Evolutionary conservation across 2,888 invertebrate species (phyloP), one percentile per base, ranked within the genome.

Genomic region (Augochlorella aurata): DNA sequence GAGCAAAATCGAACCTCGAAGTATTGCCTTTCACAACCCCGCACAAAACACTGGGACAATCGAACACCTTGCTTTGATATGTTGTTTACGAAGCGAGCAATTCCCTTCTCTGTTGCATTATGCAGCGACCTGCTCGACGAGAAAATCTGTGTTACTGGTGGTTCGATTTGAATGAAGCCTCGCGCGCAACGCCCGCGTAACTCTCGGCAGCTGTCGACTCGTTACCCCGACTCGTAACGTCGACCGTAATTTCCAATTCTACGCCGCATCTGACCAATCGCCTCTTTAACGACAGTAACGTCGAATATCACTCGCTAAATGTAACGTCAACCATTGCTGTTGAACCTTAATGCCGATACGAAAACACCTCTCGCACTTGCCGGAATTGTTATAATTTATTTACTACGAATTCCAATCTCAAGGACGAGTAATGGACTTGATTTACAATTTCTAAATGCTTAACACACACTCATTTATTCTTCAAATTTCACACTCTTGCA

Each of bases 1-100:
- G 38, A 50, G 75, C 73, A 61, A 76, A 83, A 83, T 58, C 79
- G 73, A 73, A 79, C 52, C 68, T 9, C 83, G 73, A 76, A 73
- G 79, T 80, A 75, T 85, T 54, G 52, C 68, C 75, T 85, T 85
- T 83, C 85, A 77, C 74, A 50, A 74, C 50, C 72, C 74, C 29
- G 44, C 78, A 79, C 67, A 54, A 68, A 49, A 69, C 69, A 73
- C 18, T 71, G 77, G 12, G 18, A 76, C 75, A 44, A 78, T 66
- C 54, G 77, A 38, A 70, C 75, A 75, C 71, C 70, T 83, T 78
- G 71, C 83, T 79, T 77, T 81, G 81, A 78, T 71, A 69, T 69
- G 76, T 85, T 83, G 79, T 85, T 85, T 85, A 81, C 83, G 75
- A 65, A 74, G 10, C 54, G 44, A 38, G 47, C 67, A 38, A 63